Conservation (phyloP, 2,888 invertebrate genomes). For the Acleris cristana region DNA sequence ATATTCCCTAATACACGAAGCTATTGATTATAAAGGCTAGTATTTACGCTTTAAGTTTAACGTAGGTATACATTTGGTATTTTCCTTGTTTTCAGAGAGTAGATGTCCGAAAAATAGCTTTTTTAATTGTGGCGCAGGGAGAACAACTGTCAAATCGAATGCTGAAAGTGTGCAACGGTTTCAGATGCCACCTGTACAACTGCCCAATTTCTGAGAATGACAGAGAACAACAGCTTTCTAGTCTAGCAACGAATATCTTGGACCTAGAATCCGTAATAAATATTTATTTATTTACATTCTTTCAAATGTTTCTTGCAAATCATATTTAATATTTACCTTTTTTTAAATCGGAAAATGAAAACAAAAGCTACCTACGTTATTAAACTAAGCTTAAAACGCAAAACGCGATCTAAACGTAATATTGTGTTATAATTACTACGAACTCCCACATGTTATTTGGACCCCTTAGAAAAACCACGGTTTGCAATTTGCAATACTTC, state of each 20-base stretch:
- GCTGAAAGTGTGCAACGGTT: conserved; percentile 94
- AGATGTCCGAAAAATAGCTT: conserved; percentile 92
- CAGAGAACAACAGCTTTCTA: conserved; percentile 89
- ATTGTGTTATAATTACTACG: no score
- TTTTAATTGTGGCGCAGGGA: conserved; percentile 92
- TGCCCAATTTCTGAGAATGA: conserved; percentile 92
- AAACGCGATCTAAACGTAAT: no score
- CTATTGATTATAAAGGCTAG: no score
- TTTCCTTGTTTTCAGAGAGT: conserved; percentile 85
- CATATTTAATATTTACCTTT: no score
- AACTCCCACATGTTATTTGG: no score
- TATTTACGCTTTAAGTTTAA: no score
- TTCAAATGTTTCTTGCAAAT: background rate
- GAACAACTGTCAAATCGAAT: conserved; percentile 91
- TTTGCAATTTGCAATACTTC: no score
- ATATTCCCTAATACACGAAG: no score
- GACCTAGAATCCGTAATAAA: conserved; percentile 88
- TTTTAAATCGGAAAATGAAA: no score
- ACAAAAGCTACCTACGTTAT: no score
- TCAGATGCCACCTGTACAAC: conserved; percentile 93
- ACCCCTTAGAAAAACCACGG: no score
- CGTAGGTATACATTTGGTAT: background rate
- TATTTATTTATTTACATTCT: background rate
- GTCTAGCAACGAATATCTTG: conserved; percentile 89
- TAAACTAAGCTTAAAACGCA: no score